These are phyloP conservation scores for Sebastes alutus DNA, from an alignment of 2,797 vertebrate genomes.

Conservation along the genomic window DNA sequence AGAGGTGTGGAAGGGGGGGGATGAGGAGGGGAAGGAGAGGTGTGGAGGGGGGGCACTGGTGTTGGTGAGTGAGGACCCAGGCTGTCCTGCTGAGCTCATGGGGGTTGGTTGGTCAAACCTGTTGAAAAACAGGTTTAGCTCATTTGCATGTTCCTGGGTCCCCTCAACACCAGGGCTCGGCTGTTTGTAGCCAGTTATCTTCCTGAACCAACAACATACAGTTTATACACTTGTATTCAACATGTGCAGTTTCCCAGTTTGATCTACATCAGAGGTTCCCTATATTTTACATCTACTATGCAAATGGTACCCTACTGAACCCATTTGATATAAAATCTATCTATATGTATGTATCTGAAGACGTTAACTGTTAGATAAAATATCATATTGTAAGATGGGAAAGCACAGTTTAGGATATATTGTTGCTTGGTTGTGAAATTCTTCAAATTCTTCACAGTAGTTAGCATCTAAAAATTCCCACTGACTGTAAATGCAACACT, in stretches of 20 bases:
- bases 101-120: too few relatives aligned
- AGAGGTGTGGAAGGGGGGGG: too few relatives aligned
- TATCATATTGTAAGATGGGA: background rate
- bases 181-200: too few relatives aligned
- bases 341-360: background rate
- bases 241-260: background rate
- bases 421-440: background rate
- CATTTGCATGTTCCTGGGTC: too few relatives aligned
- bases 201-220: too few relatives aligned
- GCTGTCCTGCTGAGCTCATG: too few relatives aligned
- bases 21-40: too few relatives aligned
- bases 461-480: background rate
- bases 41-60: too few relatives aligned
- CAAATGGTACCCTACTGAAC: background rate
- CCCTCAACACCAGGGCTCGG: too few relatives aligned
- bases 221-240: background rate
- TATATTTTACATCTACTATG: background rate
- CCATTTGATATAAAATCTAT: background rate
- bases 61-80: too few relatives aligned
- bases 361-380: background rate
- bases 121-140: too few relatives aligned
- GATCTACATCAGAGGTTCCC: background rate
- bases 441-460: background rate
- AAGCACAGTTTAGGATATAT: background rate
- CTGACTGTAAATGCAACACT: slow-evolving; percentile 3